These are phyloP conservation scores for Styela plicata DNA, from an alignment of 23 tunicate species.

Conservation along the genomic window DNA sequence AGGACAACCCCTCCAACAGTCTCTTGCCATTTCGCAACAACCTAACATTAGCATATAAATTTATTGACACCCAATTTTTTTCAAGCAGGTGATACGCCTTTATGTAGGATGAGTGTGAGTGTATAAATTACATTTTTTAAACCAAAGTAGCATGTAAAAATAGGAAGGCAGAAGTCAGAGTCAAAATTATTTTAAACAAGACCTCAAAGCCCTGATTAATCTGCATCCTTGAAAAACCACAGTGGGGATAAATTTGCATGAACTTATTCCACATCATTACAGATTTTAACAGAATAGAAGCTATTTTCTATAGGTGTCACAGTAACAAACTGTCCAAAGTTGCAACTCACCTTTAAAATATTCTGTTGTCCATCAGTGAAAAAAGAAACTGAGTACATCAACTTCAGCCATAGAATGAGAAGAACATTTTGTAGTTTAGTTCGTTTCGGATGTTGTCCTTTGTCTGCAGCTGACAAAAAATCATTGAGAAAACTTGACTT, in stretches of 20 bases:
- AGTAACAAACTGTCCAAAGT: background rate
- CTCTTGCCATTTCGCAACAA: no score
- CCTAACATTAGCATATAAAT: no score
- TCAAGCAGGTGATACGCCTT: no score
- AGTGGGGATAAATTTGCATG: no score
- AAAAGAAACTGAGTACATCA: constrained; percentile 61
- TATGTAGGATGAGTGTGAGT: no score
- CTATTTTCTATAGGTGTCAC: background rate
- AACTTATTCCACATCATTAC: background rate
- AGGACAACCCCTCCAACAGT: no score
- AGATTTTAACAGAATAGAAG: background rate
- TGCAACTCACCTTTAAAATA: constrained; percentile 57
- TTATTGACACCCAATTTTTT: no score
- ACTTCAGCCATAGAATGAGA: constrained; percentile 62
- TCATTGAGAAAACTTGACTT: constrained; percentile 31
- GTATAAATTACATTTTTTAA: no score
- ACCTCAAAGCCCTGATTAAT: no score
- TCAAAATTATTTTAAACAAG: background rate
- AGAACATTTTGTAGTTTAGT: constrained; percentile 53
- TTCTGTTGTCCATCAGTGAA: constrained; percentile 87
- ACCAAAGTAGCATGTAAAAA: no score
- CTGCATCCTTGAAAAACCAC: no score
- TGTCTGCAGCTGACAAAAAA: constrained; percentile 68
- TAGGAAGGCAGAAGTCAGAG: background rate
- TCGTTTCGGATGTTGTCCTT: constrained; percentile 70